phyloP scores from a whole-genome alignment of 1,140 invertebrate species.

The Drosophila insularis region DNA sequence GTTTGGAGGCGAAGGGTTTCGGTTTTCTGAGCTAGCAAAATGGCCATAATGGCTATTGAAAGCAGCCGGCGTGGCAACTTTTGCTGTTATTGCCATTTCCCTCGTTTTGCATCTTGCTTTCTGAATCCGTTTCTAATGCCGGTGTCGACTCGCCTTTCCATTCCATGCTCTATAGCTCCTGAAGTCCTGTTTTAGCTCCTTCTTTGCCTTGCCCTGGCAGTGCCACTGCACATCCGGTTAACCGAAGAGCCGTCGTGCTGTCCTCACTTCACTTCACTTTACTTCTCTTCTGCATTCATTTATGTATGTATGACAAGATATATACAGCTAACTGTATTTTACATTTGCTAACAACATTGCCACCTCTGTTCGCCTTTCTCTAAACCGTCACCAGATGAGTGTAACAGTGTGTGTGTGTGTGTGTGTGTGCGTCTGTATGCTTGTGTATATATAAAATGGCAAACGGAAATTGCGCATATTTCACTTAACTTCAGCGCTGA shows the following conservation, averaged over 20 bases:
- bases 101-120: constrained; percentile 19
- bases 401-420: not conserved
- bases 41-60: constrained; percentile 62
- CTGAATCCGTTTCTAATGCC: not conserved
- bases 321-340: constrained; percentile 55
- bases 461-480: constrained; percentile 75
- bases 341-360: constrained; percentile 53
- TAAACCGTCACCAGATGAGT: not conserved
- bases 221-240: constrained; percentile 45
- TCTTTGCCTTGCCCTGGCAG: not conserved
- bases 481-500: constrained; percentile 71
- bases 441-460: constrained; percentile 32
- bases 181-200: constrained; percentile 17
- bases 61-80: constrained; percentile 44
- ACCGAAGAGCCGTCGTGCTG: constrained; percentile 41
- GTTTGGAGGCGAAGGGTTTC: not conserved
- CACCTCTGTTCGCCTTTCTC: constrained; percentile 27
- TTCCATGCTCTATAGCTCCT: not conserved
- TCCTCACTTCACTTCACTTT: constrained; percentile 20
- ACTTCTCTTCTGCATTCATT: constrained; percentile 29
- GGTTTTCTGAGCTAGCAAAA: constrained; percentile 3
- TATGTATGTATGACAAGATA: constrained; percentile 46
- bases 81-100: constrained; percentile 27
- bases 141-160: not conserved
- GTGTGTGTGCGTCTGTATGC: no score